These are phyloP conservation scores for Sminthopsis crassicaudata DNA, from an alignment of 2,113 vertebrate species.

Conservation along the genomic window DNA sequence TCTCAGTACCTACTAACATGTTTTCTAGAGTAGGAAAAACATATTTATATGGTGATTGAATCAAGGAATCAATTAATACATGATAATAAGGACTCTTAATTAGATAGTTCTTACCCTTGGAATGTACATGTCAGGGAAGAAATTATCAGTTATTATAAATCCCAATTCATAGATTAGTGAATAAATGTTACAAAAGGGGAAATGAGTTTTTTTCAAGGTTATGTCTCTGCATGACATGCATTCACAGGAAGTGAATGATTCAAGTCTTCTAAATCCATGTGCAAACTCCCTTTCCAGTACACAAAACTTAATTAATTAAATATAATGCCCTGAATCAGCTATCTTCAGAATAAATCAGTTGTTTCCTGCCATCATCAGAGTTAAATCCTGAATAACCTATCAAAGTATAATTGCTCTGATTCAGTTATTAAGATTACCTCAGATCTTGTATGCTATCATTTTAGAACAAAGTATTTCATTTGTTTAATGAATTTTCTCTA, in stretches of 20 bases:
- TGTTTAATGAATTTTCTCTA: not conserved
- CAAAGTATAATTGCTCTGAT: not conserved
- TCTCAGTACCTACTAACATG: not conserved
- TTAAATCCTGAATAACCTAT: not conserved
- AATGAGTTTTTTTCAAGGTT: not conserved
- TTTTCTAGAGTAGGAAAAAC: not conserved
- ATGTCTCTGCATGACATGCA: too few relatives aligned
- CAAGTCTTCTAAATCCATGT: not conserved
- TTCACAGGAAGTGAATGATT: not conserved
- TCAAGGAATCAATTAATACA: not conserved
- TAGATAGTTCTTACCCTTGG: not conserved
- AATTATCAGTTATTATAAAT: not conserved
- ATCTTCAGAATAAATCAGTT: not conserved
- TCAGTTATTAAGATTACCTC: not conserved
- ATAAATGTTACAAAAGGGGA: not conserved
- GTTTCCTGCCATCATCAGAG: not conserved
- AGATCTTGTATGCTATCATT: not conserved
- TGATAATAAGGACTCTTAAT: not conserved
- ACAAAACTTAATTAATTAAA: not conserved
- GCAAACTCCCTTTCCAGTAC: not conserved
- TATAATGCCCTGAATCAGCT: not conserved
- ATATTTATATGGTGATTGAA: not conserved
- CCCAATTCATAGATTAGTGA: not conserved
- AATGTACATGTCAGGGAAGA: not conserved
- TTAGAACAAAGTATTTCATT: not conserved